Evolutionary conservation across 2,888 invertebrate genomes (phyloP), one percentile per base, ranked within the genome.

Genomic region (Drymonia ruficornis): DNA sequence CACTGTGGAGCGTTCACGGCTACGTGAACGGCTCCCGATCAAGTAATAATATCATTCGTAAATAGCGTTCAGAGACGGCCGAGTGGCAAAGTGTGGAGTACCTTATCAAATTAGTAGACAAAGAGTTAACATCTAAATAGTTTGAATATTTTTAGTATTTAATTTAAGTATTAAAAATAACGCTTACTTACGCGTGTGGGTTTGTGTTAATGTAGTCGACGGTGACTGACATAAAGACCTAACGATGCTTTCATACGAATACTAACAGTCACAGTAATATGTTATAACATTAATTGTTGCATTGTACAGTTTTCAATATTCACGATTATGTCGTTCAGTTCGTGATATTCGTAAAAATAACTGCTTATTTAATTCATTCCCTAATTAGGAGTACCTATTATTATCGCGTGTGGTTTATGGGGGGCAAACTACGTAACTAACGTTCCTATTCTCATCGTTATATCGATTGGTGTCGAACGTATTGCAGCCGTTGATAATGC

Each of bases 161-260:
- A 60, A 63, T 70, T 77, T 71, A 71, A 59, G 59, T 68, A 71
- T 76, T 74, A 76, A 76, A 73, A 67, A 63, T 71, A 76, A 63
- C 73, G 74, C 83, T 84, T 80, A 84, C 63, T 78, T 81, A 88
- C 86, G 84, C 91, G 89, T 89, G 91, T 91, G 89, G 91, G 90
- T 91, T 90, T 91, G 91, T 90, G 91, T 90, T 78, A 82, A 87
- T 90, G 91, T 78, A 87, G 91, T 89, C 75, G 57, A 65, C 69
- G 72, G 72, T 72, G 74, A 75, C 74, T 66, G 60, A 59, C 50
- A 57, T 56, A 61, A 53, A 53, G 55, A 65, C 67, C 65, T 55
- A 43, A 52, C 50, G 47, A 64, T 72, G 72, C 74, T 74, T 74
- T 64, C 67, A 63, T 63, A 70, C 63, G 65, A 72, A 65, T 61